A percentile compares a stretch with the other conserved stretches of the same genome.
These are phyloP conservation scores for Lasius fuliginosus DNA, from an alignment of 2,888 invertebrate genomes.

Conservation along the genomic window DNA sequence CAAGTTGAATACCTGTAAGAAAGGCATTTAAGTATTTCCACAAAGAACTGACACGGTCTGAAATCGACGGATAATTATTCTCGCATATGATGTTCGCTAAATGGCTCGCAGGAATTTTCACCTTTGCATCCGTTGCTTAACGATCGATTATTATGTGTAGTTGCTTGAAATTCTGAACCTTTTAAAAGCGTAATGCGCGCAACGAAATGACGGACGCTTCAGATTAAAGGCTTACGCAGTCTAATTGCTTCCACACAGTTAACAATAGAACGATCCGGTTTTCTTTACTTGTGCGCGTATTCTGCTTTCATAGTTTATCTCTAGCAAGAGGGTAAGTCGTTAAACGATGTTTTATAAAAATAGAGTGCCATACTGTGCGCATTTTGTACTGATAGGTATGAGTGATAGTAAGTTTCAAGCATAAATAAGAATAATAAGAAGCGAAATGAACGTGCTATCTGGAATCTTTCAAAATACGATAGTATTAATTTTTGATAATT, in stretches of 20 bases:
- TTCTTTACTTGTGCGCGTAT: slow-evolving; percentile 32
- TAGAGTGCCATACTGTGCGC: slow-evolving; percentile 12
- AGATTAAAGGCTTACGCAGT: slow-evolving; percentile 33
- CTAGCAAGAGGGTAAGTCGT: slow-evolving; percentile 24
- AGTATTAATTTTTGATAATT: background rate
- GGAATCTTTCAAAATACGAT: background rate
- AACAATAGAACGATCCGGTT: slow-evolving; percentile 42
- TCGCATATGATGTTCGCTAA: background rate
- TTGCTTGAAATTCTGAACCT: slow-evolving; percentile 29
- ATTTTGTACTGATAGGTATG: slow-evolving; percentile 10
- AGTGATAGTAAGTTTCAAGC: background rate
- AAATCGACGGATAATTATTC: slow-evolving; percentile 8
- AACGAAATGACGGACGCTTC: slow-evolving; percentile 32
- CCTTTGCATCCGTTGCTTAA: slow-evolving; percentile 21
- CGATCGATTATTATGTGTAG: slow-evolving; percentile 27
- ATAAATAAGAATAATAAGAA: slow-evolving; percentile 2
- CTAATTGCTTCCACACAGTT: slow-evolving; percentile 43
- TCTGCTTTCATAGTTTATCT: slow-evolving; percentile 18
- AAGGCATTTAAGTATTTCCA: background rate
- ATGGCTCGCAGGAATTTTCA: slow-evolving; percentile 35
- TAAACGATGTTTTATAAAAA: slow-evolving; percentile 31
- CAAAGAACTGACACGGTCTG: background rate
- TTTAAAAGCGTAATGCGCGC: slow-evolving; percentile 33
- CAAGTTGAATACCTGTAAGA: background rate
- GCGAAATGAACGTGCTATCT: background rate